These are phyloP conservation scores for Alectura lathami DNA, from an alignment of 2,113 vertebrate species.

Conservation along the genomic window DNA sequence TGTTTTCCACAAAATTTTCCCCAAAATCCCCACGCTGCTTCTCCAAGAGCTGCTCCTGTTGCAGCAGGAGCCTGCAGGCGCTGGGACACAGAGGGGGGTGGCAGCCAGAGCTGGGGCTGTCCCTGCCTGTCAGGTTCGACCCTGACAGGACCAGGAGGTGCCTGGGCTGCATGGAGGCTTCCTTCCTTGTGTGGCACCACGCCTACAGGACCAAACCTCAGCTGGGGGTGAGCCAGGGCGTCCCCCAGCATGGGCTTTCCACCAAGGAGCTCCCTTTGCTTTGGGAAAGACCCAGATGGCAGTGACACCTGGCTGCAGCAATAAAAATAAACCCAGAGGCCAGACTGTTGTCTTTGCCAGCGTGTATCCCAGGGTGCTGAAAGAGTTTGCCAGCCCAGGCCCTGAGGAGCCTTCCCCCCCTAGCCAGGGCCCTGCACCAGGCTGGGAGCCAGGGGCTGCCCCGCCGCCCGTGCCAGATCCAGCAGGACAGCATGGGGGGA, in stretches of 20 bases:
- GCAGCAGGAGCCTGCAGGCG: not conserved
- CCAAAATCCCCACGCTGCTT: not conserved
- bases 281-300: not conserved
- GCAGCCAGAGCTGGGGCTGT: not conserved
- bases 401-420: not conserved
- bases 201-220: not conserved
- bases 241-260: accelerated
- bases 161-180: not conserved
- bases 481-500: not conserved
- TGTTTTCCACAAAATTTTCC: no score
- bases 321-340: not conserved
- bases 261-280: not conserved
- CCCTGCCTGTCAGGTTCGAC: not conserved
- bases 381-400: not conserved
- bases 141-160: no score
- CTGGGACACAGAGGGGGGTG: not conserved
- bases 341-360: not conserved
- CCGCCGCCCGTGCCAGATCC: not conserved
- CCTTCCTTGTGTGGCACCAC: not conserved
- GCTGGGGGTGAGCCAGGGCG: accelerated
- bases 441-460: not conserved
- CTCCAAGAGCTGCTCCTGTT: not conserved
- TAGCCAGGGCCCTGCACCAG: accelerated
- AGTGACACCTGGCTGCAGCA: not conserved
- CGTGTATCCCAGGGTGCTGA: accelerated